phyloP scores from a whole-genome alignment of 2,888 invertebrate species.

The Apomyelois bistriatella region DNA sequence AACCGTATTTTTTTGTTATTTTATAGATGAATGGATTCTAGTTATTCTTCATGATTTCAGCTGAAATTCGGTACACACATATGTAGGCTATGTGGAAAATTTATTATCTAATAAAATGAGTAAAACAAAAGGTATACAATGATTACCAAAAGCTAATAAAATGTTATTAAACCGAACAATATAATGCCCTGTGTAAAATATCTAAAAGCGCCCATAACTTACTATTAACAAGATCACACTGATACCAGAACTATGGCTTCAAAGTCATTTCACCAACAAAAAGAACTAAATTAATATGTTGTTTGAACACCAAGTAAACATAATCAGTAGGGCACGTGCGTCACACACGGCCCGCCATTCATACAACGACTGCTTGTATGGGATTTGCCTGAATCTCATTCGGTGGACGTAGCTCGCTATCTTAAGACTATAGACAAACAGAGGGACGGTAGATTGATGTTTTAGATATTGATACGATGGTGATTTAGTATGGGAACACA shows the following conservation, averaged over 20 bases:
- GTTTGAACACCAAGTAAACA: conserved; percentile 78
- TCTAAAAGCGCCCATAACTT: conserved; percentile 13
- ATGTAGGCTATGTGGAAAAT: too few species aligned
- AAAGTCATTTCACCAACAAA: conserved; percentile 69
- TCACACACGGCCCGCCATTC: conserved; percentile 59
- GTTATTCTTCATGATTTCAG: too few species aligned
- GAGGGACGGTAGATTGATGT: conserved; percentile 60
- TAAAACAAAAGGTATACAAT: too few species aligned
- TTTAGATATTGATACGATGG: conserved; percentile 73
- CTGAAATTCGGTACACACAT: too few species aligned
- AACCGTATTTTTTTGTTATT: too few species aligned
- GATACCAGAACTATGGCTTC: conserved; percentile 37
- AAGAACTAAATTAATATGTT: conserved; percentile 76
- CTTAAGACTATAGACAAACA: conserved; percentile 75
- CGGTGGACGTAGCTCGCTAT: conserved; percentile 55
- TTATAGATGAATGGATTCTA: too few species aligned
- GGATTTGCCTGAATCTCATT: conserved; percentile 74
- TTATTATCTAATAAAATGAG: too few species aligned
- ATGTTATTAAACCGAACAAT: too few species aligned
- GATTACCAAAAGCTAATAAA: too few species aligned
- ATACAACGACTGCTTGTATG: conserved; percentile 46
- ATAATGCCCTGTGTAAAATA: not conserved
- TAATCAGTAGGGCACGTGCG: conserved; percentile 70
- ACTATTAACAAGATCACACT: conserved; percentile 17
- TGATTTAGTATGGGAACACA: conserved; percentile 71